phyloP scores from a whole-genome alignment of 2,888 invertebrate species.

The Prenolepis imparis region DNA sequence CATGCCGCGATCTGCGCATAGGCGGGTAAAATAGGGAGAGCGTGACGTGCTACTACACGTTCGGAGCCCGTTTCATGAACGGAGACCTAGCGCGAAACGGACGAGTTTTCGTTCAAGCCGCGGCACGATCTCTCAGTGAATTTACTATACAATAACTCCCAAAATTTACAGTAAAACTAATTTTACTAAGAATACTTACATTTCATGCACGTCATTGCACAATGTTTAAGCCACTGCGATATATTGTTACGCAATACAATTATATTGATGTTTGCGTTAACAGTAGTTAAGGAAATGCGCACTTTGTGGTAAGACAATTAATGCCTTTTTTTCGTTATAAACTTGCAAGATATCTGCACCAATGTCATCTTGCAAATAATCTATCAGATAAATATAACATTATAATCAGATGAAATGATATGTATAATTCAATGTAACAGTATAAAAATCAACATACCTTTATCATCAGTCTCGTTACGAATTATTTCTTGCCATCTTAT shows the following conservation, averaged over 20 bases:
- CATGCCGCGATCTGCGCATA: too few species aligned
- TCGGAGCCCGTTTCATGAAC: too few species aligned
- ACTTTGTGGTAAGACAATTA: constrained; percentile 82
- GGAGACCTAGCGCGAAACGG: too few species aligned
- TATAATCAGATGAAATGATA: not conserved
- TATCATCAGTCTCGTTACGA: constrained; percentile 87
- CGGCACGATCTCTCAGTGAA: too few species aligned
- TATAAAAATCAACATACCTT: constrained; percentile 80
- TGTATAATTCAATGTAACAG: not conserved
- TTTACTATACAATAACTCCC: not conserved
- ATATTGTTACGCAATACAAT: constrained; percentile 72
- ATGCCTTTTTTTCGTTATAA: constrained; percentile 76
- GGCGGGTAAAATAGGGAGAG: too few species aligned
- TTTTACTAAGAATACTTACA: constrained; percentile 81
- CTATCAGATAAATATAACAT: constrained; percentile 65
- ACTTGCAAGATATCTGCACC: too few species aligned
- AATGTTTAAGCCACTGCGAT: constrained; percentile 66
- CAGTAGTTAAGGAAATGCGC: constrained; percentile 77
- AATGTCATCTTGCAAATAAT: constrained; percentile 80
- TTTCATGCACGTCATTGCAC: constrained; percentile 87
- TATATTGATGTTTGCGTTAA: constrained; percentile 74
- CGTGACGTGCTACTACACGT: too few species aligned
- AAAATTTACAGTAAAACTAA: not conserved
- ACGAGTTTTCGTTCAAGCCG: too few species aligned
- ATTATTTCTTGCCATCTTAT: constrained; percentile 91